Conservation (phyloP, 2,113 vertebrate genomes). For the Australoheros scitulus region DNA sequence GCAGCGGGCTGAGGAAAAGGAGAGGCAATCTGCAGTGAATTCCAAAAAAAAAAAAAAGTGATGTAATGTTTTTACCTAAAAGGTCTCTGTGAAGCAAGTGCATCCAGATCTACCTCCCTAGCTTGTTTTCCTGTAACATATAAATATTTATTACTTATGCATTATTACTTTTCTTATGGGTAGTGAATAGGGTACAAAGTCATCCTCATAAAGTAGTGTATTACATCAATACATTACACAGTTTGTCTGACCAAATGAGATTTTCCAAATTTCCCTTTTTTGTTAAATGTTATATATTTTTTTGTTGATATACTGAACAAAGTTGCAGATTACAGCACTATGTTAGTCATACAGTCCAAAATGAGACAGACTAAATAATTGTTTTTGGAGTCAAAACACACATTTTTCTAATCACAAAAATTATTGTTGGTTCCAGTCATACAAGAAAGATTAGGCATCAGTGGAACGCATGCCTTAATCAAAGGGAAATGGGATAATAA, state of each 20-base stretch:
- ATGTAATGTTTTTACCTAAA: neutral
- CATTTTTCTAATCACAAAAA: no score
- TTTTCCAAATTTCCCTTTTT: neutral
- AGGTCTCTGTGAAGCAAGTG: neutral
- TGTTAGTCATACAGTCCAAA: neutral
- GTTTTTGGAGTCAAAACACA: no score
- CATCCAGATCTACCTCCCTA: neutral
- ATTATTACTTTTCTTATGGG: neutral
- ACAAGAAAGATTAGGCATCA: neutral
- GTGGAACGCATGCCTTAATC: neutral
- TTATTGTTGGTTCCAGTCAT: neutral
- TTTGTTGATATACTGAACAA: neutral
- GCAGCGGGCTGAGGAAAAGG: neutral
- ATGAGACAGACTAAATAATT: neutral
- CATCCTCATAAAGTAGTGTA: neutral
- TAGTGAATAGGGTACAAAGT: neutral
- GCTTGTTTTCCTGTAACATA: neutral
- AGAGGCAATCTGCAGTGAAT: neutral
- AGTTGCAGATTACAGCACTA: neutral
- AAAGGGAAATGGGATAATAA: neutral
- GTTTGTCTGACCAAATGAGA: neutral
- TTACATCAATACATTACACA: neutral
- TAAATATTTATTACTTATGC: conserved; percentile 1
- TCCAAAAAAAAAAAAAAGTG: neutral
- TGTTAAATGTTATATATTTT: neutral